These are phyloP conservation scores for Exocentrus adspersus DNA, from an alignment of 2,888 invertebrate genomes.

Conservation along the genomic window DNA sequence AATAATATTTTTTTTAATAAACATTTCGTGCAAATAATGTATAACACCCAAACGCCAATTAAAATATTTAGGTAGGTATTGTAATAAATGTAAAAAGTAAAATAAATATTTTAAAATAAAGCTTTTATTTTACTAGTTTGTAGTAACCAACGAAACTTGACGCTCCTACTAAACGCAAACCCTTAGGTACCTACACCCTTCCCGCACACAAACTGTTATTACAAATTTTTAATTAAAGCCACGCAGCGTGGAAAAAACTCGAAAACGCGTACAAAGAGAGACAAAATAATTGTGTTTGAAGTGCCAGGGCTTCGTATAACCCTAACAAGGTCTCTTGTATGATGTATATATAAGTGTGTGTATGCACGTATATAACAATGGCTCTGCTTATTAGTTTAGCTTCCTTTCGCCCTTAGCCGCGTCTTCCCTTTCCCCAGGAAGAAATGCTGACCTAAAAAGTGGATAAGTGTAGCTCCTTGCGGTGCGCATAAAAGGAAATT, in stretches of 20 bases:
- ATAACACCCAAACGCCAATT: slow-evolving; percentile 23
- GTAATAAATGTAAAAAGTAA: slow-evolving; percentile 25
- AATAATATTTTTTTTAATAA: too few species aligned
- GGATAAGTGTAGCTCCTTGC: not conserved
- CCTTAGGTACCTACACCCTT: too few species aligned
- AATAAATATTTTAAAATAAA: slow-evolving; percentile 28
- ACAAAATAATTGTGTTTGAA: slow-evolving; percentile 14
- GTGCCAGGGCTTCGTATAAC: slow-evolving; percentile 12
- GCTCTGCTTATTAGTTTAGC: slow-evolving; percentile 25
- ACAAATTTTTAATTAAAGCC: slow-evolving; percentile 10
- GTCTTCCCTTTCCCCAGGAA: slow-evolving; percentile 4
- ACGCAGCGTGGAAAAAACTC: not conserved
- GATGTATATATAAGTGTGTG: slow-evolving; percentile 1
- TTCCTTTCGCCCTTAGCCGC: slow-evolving; percentile 4
- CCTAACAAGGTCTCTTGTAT: slow-evolving; percentile 24
- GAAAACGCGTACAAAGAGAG: not conserved
- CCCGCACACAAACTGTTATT: not conserved
- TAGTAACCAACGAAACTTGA: too few species aligned
- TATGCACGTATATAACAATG: slow-evolving; percentile 20
- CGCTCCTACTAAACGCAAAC: too few species aligned
- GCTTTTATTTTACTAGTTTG: not conserved
- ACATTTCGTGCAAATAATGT: slow-evolving; percentile 1
- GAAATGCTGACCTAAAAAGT: slow-evolving; percentile 16
- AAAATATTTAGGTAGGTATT: slow-evolving; percentile 19
- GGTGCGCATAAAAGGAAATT: slow-evolving; percentile 1